Evolutionary conservation across 2,888 invertebrate genomes (phyloP), one percentile per base, ranked within the genome.

Genomic region (Peribatodes rhomboidaria): DNA sequence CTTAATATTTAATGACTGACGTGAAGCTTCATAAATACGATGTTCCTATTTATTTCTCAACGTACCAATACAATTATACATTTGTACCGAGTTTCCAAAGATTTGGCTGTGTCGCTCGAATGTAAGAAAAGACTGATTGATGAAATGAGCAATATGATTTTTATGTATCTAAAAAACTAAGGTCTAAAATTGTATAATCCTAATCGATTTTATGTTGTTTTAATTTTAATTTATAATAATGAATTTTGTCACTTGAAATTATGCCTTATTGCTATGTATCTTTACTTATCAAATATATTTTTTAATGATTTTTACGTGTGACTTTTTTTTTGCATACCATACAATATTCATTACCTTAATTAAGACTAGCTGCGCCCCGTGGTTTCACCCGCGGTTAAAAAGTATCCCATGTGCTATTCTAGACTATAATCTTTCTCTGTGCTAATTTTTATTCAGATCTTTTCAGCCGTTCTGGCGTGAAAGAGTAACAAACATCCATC

Each of bases 91-190:
- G 71, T 80, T 81, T 81, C 87, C 90, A 90, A 91, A 91, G 90
- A 87, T 88, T 89, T 84, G 91, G 91, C 91, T 91, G 92, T 92
- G 90, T 83, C 74, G 69, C 74, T 80, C 74, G 72, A 80, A 77
- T 76, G 79, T 75, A 79, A 75, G 77, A 78, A 79, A 89, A 89
- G 89, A 89, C 89, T 89, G 89, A 72, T 70, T 87, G 88, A 72
- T 70, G 66, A 67, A 72, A 67, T 76, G 68, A 64, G 62, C 61
- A 49, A 62, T 50, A 50, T 50, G 35, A 50, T 14, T 37, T 33
- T 37, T 35, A 20, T 50, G 13, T 50, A 13, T 50, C 35, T 50
- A 18, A 50, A 18, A 50, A 69, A 37, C 33, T 42, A 27, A 31
- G 41, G 44, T 52, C 56, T 31, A 33, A 65, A 56, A 52, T 61